Evolutionary conservation across 2,888 invertebrate species (phyloP), one percentile per base, ranked within the genome.

Genomic region (Aporophyla lueneburgensis): DNA sequence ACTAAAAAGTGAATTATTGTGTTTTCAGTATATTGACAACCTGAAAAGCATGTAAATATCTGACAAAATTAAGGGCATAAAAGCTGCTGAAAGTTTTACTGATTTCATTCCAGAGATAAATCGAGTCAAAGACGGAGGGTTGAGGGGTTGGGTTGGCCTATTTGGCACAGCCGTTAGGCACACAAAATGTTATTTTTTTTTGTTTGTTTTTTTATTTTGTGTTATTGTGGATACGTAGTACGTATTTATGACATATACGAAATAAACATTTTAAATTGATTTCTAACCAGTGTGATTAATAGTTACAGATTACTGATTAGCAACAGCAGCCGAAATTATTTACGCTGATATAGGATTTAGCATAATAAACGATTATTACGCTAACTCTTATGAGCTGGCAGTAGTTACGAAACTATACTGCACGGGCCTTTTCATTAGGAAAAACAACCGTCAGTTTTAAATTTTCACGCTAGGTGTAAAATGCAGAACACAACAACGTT

Each of bases 281-380:
- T 33, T 33, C 3, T 33, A 33, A 33, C 33, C 33, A 33, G 33
- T 33, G 33, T 33, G 43, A 53, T 80, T 33, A 61, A 59, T 80
- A 65, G 51, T 14, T 14, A 21, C 49, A 65, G 21, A 49, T 65
- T 65, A 49, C 66, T 27, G 27, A 56, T 66, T 66, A 40, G 56
- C 24, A 5, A n/a, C 4, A 53, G 16, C 21, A 40, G 1, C 27
- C 21, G 5, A 14, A 19, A 61, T 54, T 54, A 43, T 54, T 27
- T 2, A 76, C 24, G n/a, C 75, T 75, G 81, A 62, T 80, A 76
- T 7, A 21, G 24, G 58, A 49, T 79, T 70, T 19, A 79, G 12
- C 46, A 14, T 43, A 14, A 58, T 56, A 76, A 76, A 51, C 70
- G 33, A 33, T 33, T 33, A 33, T 33, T 33, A 33, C 33, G 33